These are phyloP conservation scores for Podargus strigoides DNA, from an alignment of 2,797 vertebrate species.

Conservation along the genomic window DNA sequence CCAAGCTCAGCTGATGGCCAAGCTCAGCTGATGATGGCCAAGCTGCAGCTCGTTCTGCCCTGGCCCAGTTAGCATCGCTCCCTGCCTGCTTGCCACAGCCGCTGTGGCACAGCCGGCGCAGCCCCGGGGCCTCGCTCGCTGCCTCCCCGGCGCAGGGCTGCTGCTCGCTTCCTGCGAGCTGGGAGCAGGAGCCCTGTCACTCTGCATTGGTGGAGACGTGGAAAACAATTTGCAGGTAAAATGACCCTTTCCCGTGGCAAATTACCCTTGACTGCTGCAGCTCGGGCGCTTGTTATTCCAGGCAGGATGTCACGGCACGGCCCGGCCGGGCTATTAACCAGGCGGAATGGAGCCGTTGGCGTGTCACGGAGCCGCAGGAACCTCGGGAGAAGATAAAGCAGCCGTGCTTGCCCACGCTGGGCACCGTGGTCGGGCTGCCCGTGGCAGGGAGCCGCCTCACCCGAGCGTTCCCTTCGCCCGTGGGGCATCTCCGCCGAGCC, in stretches of 20 bases:
- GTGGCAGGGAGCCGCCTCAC: fast-evolving
- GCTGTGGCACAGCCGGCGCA: background rate
- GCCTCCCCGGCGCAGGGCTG: background rate
- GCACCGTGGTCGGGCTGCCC: background rate
- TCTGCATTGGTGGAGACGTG: background rate
- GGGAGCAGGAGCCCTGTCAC: background rate
- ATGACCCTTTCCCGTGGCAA: slow-evolving; percentile 58
- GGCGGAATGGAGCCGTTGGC: slow-evolving; percentile 51
- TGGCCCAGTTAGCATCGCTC: fast-evolving
- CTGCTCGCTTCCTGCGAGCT: background rate
- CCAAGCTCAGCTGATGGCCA: fast-evolving
- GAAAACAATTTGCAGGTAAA: slow-evolving; percentile 65
- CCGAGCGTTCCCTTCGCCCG: fast-evolving
- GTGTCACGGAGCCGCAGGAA: background rate
- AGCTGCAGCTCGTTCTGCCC: background rate
- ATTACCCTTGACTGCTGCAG: slow-evolving; percentile 66
- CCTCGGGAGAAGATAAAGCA: background rate
- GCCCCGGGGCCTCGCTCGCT: background rate
- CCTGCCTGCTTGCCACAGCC: background rate
- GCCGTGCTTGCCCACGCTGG: background rate
- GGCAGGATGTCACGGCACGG: slow-evolving; percentile 40
- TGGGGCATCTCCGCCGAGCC: background rate
- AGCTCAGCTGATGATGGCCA: fast-evolving
- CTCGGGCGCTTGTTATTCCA: slow-evolving; percentile 58
- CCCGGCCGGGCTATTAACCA: slow-evolving; percentile 48